Conservation (phyloP, 2,888 invertebrate species). For the Baronia brevicornis region DNA sequence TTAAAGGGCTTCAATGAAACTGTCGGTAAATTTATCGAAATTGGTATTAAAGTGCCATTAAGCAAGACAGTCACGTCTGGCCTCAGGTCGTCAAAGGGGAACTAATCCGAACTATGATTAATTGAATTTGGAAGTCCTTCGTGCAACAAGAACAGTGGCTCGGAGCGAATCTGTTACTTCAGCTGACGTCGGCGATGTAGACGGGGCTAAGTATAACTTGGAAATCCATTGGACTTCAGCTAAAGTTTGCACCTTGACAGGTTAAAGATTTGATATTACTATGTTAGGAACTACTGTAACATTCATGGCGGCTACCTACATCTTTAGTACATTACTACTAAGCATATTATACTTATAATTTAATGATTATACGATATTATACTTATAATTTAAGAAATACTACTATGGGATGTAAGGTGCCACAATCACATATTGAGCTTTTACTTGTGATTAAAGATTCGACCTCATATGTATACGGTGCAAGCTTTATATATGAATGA, state of each 20-base stretch:
- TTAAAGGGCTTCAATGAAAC: conserved; percentile 31
- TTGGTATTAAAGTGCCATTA: conserved; percentile 35
- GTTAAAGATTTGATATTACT: conserved; percentile 30
- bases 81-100: conserved; percentile 58
- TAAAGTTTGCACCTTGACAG: conserved; percentile 39
- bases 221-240: conserved; percentile 41
- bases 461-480: too few relatives aligned
- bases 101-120: conserved; percentile 70
- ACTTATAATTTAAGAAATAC: too few relatives aligned
- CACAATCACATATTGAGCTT: too few relatives aligned
- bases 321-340: conserved; percentile 12
- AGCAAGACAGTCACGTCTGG: conserved; percentile 52
- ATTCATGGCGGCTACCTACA: conserved; percentile 12
- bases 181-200: conserved; percentile 35
- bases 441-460: too few relatives aligned
- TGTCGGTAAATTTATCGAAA: conserved; percentile 20
- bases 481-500: too few relatives aligned
- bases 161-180: conserved; percentile 55
- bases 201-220: conserved; percentile 28
- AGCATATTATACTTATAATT: neutral
- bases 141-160: conserved; percentile 39
- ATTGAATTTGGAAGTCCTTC: conserved; percentile 62
- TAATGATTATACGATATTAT: too few relatives aligned
- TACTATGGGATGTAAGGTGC: too few relatives aligned
- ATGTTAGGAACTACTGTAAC: conserved; percentile 16